Conservation (phyloP, 2,113 vertebrate genomes). For the Onychostoma macrolepis region DNA sequence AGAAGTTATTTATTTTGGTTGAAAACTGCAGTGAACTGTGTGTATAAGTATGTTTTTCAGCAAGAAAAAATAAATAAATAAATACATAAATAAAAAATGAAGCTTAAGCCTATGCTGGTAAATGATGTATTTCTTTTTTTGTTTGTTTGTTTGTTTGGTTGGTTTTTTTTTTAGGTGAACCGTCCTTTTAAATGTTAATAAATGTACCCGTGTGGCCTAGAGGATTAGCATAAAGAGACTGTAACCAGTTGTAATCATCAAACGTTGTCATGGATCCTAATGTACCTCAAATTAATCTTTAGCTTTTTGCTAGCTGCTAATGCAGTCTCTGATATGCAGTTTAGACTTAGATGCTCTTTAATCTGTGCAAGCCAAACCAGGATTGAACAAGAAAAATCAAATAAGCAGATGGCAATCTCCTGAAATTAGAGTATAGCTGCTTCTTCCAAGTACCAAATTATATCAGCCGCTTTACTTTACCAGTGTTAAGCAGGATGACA, state of each 20-base stretch:
- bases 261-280: conserved; percentile 62
- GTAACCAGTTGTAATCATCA: conserved; percentile 62
- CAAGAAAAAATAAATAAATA: too few species aligned
- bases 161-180: not conserved
- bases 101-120: not conserved
- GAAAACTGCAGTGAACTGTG: not conserved
- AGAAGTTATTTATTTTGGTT: not conserved
- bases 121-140: not conserved
- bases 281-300: conserved; percentile 55
- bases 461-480: conserved; percentile 60
- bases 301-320: conserved; percentile 59
- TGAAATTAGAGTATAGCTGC: conserved; percentile 65
- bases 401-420: conserved; percentile 73
- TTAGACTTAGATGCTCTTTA: conserved; percentile 69
- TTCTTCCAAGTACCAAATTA: conserved; percentile 63
- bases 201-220: not conserved
- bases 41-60: too few species aligned
- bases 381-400: conserved; percentile 67
- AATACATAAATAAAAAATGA: too few species aligned
- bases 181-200: not conserved
- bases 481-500: conserved; percentile 28
- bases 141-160: too few species aligned
- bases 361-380: conserved; percentile 65
- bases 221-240: conserved; percentile 59
- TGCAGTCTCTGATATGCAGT: conserved; percentile 67